These are phyloP conservation scores for Gopherus evgoodei DNA, from an alignment of 2,113 vertebrate species.

Conservation along the genomic window DNA sequence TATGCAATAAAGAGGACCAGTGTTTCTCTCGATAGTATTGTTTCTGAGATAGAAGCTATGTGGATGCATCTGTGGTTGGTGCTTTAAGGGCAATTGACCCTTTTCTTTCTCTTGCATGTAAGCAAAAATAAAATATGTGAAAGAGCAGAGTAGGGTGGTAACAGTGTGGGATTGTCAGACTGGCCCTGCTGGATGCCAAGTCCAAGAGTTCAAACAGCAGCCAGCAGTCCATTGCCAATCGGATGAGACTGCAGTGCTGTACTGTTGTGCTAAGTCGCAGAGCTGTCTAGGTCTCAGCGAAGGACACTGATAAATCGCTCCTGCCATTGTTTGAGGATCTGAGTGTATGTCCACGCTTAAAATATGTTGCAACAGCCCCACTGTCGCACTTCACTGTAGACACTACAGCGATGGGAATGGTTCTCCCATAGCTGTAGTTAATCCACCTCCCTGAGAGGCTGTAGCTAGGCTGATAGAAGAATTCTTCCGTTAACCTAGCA, in stretches of 20 bases:
- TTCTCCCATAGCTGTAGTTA: neutral
- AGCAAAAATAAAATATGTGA: neutral
- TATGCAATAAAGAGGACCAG: neutral
- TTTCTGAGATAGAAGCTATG: neutral
- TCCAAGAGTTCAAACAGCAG: neutral
- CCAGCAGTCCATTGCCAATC: neutral
- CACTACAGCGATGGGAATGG: neutral
- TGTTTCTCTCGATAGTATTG: neutral
- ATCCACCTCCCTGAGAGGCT: neutral
- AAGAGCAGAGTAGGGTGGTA: neutral
- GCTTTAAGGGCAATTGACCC: neutral
- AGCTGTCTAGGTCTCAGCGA: neutral
- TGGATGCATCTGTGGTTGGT: neutral
- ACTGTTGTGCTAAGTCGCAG: neutral
- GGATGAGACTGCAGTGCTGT: neutral
- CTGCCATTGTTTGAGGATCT: neutral
- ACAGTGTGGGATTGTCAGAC: rapidly evolving
- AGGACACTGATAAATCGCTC: neutral
- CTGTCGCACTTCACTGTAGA: neutral
- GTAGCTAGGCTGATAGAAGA: neutral
- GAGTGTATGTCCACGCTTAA: neutral
- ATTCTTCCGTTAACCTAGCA: neutral
- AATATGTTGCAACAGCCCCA: neutral
- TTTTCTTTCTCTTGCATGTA: neutral
- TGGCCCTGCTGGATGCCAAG: rapidly evolving